Evolutionary conservation across 2,888 invertebrate species (phyloP).

Genomic region (Prosopocoilus inquinatus): DNA sequence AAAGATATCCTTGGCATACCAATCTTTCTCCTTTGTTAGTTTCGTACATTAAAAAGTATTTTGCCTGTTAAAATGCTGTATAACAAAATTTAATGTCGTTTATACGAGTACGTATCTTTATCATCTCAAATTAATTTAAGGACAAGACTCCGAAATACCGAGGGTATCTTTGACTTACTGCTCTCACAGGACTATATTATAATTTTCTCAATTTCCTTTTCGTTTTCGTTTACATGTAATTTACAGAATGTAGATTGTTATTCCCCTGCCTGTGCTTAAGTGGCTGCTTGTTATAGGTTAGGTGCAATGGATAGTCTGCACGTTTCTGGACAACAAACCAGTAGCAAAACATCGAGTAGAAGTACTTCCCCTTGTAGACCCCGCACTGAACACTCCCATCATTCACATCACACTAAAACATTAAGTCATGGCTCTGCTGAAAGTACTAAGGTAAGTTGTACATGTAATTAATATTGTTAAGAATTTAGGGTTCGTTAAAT

Average conservation of each 20-base stretch:
- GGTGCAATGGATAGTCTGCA: conserved; percentile 52
- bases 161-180: too few relatives aligned
- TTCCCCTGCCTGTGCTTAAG: too few relatives aligned
- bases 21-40: too few relatives aligned
- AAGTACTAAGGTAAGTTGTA: conserved; percentile 43
- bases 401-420: conserved; percentile 43
- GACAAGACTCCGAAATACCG: too few relatives aligned
- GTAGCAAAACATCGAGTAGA: conserved; percentile 60
- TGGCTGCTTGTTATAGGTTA: conserved; percentile 34
- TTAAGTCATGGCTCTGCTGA: conserved; percentile 49
- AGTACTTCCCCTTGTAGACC: conserved; percentile 61
- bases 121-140: too few relatives aligned
- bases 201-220: not conserved
- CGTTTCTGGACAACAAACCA: conserved; percentile 47
- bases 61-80: too few relatives aligned
- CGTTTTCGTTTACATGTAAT: not conserved
- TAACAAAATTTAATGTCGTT: too few relatives aligned
- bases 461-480: not conserved
- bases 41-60: too few relatives aligned
- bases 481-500: too few relatives aligned
- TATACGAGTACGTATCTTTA: too few relatives aligned
- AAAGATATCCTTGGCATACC: too few relatives aligned
- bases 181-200: too few relatives aligned
- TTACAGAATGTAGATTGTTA: not conserved
- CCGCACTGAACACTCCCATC: conserved; percentile 41